Percentiles rank a stretch among this genome's conserved stretches.
phyloP scores from a whole-genome alignment of 2,888 invertebrate genomes.

The Lasiommata megera region DNA sequence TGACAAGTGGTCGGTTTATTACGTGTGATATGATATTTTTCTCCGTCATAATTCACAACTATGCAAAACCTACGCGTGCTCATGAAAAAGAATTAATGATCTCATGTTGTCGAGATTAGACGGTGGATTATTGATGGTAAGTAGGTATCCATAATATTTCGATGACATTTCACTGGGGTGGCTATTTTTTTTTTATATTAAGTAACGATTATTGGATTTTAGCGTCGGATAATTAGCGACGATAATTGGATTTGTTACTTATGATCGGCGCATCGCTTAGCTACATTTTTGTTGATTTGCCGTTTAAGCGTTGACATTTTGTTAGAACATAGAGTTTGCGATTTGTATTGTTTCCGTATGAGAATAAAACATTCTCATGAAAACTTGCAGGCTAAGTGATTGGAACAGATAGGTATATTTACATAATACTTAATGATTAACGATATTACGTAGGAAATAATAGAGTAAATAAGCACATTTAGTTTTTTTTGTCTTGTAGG shows the following conservation, averaged over 20 bases:
- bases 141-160: constrained; percentile 17
- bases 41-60: constrained; percentile 5
- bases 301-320: not conserved
- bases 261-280: constrained; percentile 29
- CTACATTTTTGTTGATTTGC: not conserved
- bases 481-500: too few species aligned
- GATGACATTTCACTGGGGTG: constrained; percentile 10
- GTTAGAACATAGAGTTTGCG: too few species aligned
- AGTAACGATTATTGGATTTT: constrained; percentile 17
- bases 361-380: too few species aligned
- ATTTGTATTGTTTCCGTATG: too few species aligned
- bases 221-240: too few species aligned
- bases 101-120: constrained; percentile 32
- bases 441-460: too few species aligned
- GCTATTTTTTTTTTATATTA: constrained; percentile 26
- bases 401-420: too few species aligned
- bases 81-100: constrained; percentile 33
- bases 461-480: too few species aligned
- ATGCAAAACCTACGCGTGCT: constrained; percentile 24
- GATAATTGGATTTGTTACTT: constrained; percentile 36
- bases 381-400: too few species aligned
- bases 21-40: constrained; percentile 4
- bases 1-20: constrained; percentile 5
- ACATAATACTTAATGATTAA: too few species aligned
- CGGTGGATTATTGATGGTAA: constrained; percentile 38